These are phyloP conservation scores for Rhinoraja longicauda DNA, from an alignment of 2,797 vertebrate species.

Conservation along the genomic window DNA sequence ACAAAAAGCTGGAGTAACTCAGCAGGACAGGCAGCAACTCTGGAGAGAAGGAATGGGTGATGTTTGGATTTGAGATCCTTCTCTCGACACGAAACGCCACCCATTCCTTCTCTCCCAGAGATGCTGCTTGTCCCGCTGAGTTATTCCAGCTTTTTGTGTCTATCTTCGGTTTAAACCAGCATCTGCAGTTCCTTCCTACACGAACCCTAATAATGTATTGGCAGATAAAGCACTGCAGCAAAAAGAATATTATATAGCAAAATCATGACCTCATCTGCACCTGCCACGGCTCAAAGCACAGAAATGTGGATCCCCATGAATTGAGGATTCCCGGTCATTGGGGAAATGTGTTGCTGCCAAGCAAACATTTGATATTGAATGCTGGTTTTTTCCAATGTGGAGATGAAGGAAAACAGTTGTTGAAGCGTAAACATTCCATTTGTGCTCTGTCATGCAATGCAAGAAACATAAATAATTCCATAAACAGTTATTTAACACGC, in stretches of 20 bases:
- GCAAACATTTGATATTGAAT: background rate
- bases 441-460: background rate
- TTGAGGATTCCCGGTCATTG: background rate
- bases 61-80: too few relatives aligned
- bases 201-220: background rate
- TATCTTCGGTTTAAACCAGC: too few relatives aligned
- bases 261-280: background rate
- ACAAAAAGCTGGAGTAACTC: too few relatives aligned
- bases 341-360: background rate
- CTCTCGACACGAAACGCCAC: too few relatives aligned
- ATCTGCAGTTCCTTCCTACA: too few relatives aligned
- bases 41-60: too few relatives aligned
- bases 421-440: background rate
- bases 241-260: background rate
- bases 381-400: background rate
- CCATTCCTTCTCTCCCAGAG: too few relatives aligned
- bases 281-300: background rate
- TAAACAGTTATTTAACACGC: background rate
- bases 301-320: background rate
- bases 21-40: too few relatives aligned
- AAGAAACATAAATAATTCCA: conserved; percentile 2
- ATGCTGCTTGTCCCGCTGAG: too few relatives aligned
- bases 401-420: conserved; percentile 27
- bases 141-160: too few relatives aligned
- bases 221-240: background rate